Evolutionary conservation across 2,888 invertebrate genomes (phyloP), one percentile per base, ranked within the genome.

Genomic region (Drosophila mettleri): DNA sequence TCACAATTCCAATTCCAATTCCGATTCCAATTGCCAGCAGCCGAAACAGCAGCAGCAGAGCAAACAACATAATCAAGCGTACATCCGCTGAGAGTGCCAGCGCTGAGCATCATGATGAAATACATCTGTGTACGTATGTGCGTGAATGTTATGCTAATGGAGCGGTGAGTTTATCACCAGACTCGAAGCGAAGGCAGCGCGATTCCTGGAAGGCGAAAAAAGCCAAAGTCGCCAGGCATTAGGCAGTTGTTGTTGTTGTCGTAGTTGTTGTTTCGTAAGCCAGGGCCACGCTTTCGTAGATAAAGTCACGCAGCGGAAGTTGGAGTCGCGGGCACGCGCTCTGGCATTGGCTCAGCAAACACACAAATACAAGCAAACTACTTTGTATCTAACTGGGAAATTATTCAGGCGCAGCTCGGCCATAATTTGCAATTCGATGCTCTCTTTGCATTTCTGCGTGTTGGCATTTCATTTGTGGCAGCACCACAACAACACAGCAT

Each of bases 351-450:
- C 46, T 48, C 29, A 20, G 1, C 31, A 3, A 16, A 4, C 1
- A 9, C 12, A 16, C 16, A 27, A n/a, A 18, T 7, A 18, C 3
- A 29, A 5, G 14, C 46, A 45, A 18, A n/a, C 27, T 22, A 18
- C 65, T 41, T 33, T 41, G 43, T 69, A 70, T 77, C 77, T 77
- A 74, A 67, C 77, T 75, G 64, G 52, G 54, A 76, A 83, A 81
- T 83, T 83, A 87, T 83, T 83, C 83, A 87, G 83, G 67, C 85
- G 49, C 49, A 49, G 49, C 60, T 61, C 51, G 66, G 63, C 74
- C 78, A 86, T 74, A 76, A 86, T 86, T 86, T 86, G 86, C 86
- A 86, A 86, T 86, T 86, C 88, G 86, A 86, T 86, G 79, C 88
- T 86, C 81, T 79, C 74, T 85, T 87, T 84, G 88, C 84, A 88